These are phyloP conservation scores for Argyresthia albistria DNA, from an alignment of 2,888 invertebrate species.

Conservation along the genomic window DNA sequence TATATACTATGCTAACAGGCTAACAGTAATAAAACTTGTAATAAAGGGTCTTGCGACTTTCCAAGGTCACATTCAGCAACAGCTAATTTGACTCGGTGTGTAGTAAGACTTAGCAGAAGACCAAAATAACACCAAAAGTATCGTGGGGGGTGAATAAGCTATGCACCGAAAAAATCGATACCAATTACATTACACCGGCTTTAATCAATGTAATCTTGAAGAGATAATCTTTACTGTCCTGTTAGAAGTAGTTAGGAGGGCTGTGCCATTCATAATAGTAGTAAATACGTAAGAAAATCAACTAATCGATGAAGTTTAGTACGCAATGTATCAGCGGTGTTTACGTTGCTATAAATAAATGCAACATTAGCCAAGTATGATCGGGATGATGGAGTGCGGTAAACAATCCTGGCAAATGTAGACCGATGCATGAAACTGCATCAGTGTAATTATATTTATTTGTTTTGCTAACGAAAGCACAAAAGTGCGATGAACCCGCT, in stretches of 20 bases:
- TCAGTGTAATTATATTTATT: slow-evolving; percentile 60
- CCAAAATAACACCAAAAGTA: neutral
- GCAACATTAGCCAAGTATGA: slow-evolving; percentile 29
- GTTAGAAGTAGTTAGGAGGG: slow-evolving; percentile 26
- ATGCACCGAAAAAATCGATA: slow-evolving; percentile 31
- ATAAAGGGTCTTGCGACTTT: too few relatives aligned
- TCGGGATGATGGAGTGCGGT: slow-evolving; percentile 23
- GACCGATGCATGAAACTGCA: slow-evolving; percentile 40
- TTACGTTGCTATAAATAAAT: slow-evolving; percentile 43
- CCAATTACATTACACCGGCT: slow-evolving; percentile 9
- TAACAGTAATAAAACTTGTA: too few relatives aligned
- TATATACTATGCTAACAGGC: too few relatives aligned
- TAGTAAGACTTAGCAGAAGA: neutral
- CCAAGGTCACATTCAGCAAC: too few relatives aligned
- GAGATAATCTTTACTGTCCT: slow-evolving; percentile 10
- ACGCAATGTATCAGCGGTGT: slow-evolving; percentile 44
- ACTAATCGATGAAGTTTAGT: slow-evolving; percentile 44
- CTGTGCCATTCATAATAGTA: slow-evolving; percentile 57
- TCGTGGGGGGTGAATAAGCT: neutral
- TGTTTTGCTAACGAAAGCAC: slow-evolving; percentile 63
- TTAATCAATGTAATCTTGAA: slow-evolving; percentile 12
- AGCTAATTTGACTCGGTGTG: too few relatives aligned
- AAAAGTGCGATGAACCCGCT: slow-evolving; percentile 47
- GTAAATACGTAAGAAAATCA: slow-evolving; percentile 44
- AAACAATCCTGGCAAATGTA: slow-evolving; percentile 51